Conservation (phyloP, 2,797 vertebrate species). For the Chelon auratus region DNA sequence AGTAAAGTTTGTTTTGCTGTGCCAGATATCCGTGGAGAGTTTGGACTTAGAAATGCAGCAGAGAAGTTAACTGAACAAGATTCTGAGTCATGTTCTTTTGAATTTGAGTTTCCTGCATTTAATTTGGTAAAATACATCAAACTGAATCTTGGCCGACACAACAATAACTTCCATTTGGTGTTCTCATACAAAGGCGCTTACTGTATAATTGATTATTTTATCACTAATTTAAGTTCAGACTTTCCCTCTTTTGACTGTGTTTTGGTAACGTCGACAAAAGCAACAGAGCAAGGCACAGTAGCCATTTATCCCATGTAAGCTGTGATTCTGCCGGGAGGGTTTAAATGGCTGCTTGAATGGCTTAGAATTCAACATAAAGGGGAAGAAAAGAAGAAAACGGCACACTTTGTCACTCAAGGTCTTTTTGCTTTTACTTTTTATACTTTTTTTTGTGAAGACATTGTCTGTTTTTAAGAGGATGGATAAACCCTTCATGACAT, state of each 20-base stretch:
- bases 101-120: slow-evolving; percentile 21
- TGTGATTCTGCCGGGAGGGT: no score
- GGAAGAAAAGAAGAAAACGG: no score
- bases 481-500: no score
- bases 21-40: slow-evolving; percentile 30
- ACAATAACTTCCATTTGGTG: slow-evolving; percentile 20
- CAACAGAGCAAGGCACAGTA: no score
- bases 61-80: slow-evolving; percentile 24
- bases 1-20: slow-evolving; percentile 32
- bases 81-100: slow-evolving; percentile 18
- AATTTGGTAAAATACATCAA: slow-evolving; percentile 18
- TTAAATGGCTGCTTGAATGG: no score
- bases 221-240: background rate
- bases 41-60: slow-evolving; percentile 9
- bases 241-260: background rate
- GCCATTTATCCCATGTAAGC: no score
- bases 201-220: slow-evolving; percentile 10
- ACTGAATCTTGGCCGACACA: slow-evolving; percentile 11
- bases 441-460: no score
- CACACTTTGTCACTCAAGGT: no score
- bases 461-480: no score
- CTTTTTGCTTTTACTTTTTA: no score
- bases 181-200: slow-evolving; percentile 9
- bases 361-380: no score
- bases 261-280: no score